Conservation (phyloP, 1,140 invertebrate genomes). For the Neodiprion pinetum region DNA sequence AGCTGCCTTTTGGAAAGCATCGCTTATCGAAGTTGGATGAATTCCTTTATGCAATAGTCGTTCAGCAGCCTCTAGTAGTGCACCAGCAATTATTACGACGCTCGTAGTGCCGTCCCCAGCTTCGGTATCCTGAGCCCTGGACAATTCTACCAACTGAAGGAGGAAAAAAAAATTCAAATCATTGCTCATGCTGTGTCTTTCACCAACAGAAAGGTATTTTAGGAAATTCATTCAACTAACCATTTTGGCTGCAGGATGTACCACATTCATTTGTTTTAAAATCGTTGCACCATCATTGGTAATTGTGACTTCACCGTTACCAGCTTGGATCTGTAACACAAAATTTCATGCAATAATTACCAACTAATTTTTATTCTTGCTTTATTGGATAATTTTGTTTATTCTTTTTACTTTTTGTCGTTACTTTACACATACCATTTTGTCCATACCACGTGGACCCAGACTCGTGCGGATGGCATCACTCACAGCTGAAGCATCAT, state of each 20-base stretch:
- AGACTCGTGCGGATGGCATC: conserved; percentile 99
- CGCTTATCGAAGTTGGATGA: conserved; percentile 97
- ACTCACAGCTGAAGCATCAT: conserved; percentile 84
- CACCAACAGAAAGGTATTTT: conserved; percentile 3
- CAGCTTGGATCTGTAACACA: conserved; percentile 84
- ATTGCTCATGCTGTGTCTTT: conserved; percentile 10
- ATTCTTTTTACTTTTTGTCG: conserved; percentile 16
- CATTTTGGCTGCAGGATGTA: conserved; percentile 99
- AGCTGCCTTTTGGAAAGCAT: conserved; percentile 93
- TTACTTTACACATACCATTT: conserved; percentile 81
- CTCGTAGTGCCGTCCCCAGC: conserved; percentile 99
- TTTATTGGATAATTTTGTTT: conserved; percentile 6
- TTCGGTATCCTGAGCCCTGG: conserved; percentile 98
- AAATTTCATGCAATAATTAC: conserved; percentile 24
- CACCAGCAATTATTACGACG: conserved; percentile 95
- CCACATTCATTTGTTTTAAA: conserved; percentile 98
- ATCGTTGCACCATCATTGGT: conserved; percentile 99
- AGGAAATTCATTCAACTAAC: conserved; percentile 62
- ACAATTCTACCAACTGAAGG: conserved; percentile 92
- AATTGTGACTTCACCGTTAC: conserved; percentile 98
- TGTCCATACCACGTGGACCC: conserved; percentile 99
- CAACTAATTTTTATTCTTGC: conserved; percentile 10
- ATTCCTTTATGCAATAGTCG: conserved; percentile 94
- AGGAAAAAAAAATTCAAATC: conserved; percentile 30
- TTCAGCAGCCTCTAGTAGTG: conserved; percentile 92